Percentiles rank a stretch among this genome's conserved stretches.
These are phyloP conservation scores for Denticeps clupeoides DNA, from an alignment of 2,797 vertebrate species.

Conservation along the genomic window DNA sequence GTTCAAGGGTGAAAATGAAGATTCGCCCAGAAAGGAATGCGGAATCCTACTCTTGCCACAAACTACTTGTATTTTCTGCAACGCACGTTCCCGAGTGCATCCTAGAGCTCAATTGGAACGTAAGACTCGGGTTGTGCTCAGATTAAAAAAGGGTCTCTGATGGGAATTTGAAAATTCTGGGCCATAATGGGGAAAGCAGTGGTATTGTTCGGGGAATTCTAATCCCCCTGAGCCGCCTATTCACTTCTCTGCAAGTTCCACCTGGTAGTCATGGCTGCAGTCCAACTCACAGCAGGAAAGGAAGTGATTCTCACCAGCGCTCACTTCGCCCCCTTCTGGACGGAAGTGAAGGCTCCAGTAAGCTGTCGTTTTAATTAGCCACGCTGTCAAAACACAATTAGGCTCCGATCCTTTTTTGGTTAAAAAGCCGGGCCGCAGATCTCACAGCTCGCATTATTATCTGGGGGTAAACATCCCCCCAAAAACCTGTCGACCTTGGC, in stretches of 20 bases:
- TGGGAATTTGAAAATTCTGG: conserved; percentile 5
- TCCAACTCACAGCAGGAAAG: conserved; percentile 62
- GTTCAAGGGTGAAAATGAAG: too few species aligned
- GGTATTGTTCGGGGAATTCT: conserved; percentile 32
- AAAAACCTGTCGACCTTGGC: too few species aligned
- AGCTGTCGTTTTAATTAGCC: conserved; percentile 46
- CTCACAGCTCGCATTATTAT: too few species aligned
- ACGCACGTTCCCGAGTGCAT: too few species aligned
- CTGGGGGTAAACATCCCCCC: too few species aligned
- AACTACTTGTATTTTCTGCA: too few species aligned
- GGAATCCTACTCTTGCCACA: too few species aligned
- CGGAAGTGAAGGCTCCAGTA: conserved; percentile 55
- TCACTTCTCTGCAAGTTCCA: conserved; percentile 34
- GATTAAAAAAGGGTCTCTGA: not conserved
- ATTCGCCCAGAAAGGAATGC: too few species aligned
- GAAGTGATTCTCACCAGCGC: conserved; percentile 52
- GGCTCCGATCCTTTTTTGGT: too few species aligned
- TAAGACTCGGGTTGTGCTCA: not conserved
- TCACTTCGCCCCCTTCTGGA: conserved; percentile 63
- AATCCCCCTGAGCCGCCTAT: conserved; percentile 41
- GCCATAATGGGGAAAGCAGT: conserved; percentile 25
- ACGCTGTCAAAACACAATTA: conserved; percentile 52
- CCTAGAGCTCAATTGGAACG: not conserved
- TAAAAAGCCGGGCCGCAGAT: too few species aligned
- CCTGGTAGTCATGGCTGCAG: conserved; percentile 41